A percentile compares a stretch with the other conserved stretches of the same genome.
phyloP scores from a whole-genome alignment of 2,113 vertebrate species.

The Cephalopterus ornatus region DNA sequence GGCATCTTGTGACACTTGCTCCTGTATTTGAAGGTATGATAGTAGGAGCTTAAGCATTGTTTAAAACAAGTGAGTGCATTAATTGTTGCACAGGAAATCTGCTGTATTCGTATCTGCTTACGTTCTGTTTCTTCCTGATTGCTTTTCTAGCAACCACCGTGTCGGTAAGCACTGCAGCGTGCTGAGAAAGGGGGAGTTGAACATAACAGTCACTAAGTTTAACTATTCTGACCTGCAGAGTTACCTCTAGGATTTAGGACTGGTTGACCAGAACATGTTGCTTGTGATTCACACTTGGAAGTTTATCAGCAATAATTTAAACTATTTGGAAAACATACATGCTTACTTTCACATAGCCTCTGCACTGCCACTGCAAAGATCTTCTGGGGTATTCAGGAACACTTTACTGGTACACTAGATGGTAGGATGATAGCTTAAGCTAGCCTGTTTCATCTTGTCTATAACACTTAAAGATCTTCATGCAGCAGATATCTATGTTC shows the following conservation, averaged over 20 bases:
- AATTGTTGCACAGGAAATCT: constrained; percentile 10
- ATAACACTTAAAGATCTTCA: background rate
- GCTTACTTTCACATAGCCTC: background rate
- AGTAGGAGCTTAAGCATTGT: background rate
- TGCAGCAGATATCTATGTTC: background rate
- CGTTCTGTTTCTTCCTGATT: background rate
- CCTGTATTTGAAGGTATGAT: background rate
- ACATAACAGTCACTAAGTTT: background rate
- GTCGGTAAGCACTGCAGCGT: background rate
- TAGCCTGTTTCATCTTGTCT: background rate
- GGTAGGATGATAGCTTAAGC: background rate
- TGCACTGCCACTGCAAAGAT: background rate
- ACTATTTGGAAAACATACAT: background rate
- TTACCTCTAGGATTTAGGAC: constrained; percentile 15
- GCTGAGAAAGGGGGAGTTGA: background rate
- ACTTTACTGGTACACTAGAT: background rate
- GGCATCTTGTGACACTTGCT: background rate
- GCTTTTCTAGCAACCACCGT: background rate
- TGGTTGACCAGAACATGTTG: background rate
- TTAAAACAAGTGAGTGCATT: background rate
- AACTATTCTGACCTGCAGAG: background rate
- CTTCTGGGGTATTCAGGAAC: background rate
- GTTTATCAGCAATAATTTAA: background rate
- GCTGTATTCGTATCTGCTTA: background rate
- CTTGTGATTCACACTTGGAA: background rate